phyloP scores from a whole-genome alignment of 2,888 invertebrate genomes.

The Macaria notata region DNA sequence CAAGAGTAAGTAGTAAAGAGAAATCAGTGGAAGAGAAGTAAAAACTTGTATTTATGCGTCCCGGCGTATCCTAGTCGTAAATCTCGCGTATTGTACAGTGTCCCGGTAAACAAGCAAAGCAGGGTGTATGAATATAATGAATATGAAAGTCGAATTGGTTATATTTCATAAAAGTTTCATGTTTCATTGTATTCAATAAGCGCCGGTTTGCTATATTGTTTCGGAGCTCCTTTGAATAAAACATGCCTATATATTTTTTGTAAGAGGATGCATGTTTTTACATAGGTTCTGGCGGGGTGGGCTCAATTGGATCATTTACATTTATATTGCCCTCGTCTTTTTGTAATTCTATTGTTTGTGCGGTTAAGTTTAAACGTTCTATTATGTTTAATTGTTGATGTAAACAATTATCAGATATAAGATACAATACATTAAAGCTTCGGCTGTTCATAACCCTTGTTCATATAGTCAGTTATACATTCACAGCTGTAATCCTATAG shows the following conservation, averaged over 20 bases:
- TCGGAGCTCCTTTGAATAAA: conserved; percentile 69
- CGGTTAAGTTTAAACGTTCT: conserved; percentile 22
- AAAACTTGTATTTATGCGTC: conserved; percentile 3
- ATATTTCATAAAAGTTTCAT: conserved; percentile 38
- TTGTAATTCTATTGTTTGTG: conserved; percentile 37
- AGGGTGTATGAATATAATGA: conserved; percentile 3
- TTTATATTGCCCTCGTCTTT: conserved; percentile 56
- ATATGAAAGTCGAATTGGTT: conserved; percentile 5
- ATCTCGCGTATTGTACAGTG: conserved; percentile 1
- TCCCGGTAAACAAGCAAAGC: conserved; percentile 16
- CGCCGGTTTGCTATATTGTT: conserved; percentile 62
- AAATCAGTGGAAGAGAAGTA: conserved; percentile 8
- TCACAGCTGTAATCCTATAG: no score
- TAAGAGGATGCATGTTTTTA: conserved; percentile 73
- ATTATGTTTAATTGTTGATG: neutral
- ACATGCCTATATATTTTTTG: conserved; percentile 65
- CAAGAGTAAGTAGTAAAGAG: conserved; percentile 4
- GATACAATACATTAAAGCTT: no score
- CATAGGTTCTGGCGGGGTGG: conserved; percentile 53
- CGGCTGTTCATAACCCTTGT: no score
- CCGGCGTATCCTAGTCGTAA: conserved; percentile 8
- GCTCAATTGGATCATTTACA: conserved; percentile 60
- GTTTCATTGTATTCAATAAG: conserved; percentile 56
- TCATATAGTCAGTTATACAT: no score
- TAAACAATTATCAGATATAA: no score